Conservation (phyloP, 2,888 invertebrate genomes). For the Eupithecia tripunctaria region DNA sequence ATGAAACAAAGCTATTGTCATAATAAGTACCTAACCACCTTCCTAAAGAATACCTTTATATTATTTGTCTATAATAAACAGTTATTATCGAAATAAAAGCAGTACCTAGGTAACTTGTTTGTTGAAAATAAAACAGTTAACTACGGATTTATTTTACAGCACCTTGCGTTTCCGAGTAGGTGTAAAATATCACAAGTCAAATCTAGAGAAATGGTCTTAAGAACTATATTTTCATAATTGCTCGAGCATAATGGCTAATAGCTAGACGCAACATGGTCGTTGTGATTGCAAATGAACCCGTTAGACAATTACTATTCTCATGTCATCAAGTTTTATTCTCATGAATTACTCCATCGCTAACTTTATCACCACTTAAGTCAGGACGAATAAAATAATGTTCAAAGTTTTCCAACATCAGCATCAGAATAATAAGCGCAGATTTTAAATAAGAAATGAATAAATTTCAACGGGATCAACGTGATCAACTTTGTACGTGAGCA, state of each 20-base stretch:
- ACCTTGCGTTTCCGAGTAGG: not conserved
- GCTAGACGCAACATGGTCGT: not conserved
- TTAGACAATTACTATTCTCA: slow-evolving; percentile 8
- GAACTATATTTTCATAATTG: not conserved
- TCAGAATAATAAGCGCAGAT: slow-evolving; percentile 39
- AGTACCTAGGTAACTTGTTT: not conserved
- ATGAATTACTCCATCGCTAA: slow-evolving; percentile 13
- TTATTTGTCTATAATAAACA: not conserved
- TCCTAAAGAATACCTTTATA: not conserved
- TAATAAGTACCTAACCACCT: too few relatives aligned
- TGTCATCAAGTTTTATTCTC: slow-evolving; percentile 10
- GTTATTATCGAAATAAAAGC: not conserved
- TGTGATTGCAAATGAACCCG: slow-evolving; percentile 8
- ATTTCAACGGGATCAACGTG: slow-evolving; percentile 41
- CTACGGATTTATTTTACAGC: not conserved
- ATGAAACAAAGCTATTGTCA: not conserved
- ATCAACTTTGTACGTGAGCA: slow-evolving; percentile 45
- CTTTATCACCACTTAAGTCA: slow-evolving; percentile 23
- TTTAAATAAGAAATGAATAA: slow-evolving; percentile 42
- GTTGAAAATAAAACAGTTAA: not conserved
- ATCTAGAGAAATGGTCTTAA: not conserved
- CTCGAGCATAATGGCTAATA: not conserved
- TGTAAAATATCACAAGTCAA: not conserved
- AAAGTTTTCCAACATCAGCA: slow-evolving; percentile 35
- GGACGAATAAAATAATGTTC: slow-evolving; percentile 12